A percentile compares a stretch with the other conserved stretches of the same genome.
phyloP scores from a whole-genome alignment of 2,113 vertebrate genomes.

The Choloepus hoffmanni region DNA sequence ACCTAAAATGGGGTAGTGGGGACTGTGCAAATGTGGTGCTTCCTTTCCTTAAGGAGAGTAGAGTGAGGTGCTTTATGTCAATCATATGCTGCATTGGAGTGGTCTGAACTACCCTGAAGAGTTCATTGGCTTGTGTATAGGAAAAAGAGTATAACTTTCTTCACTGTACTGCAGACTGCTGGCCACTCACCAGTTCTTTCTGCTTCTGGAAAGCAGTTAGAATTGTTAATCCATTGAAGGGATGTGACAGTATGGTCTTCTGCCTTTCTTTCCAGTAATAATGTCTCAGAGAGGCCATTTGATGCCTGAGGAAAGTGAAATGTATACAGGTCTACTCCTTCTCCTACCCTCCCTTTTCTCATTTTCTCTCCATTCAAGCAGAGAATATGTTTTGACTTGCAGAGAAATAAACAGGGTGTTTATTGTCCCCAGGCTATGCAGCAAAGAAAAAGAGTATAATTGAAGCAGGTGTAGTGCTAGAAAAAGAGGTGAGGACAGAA shows the following conservation, averaged over 20 bases:
- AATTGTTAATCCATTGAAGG: neutral
- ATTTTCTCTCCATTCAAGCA: constrained; percentile 36
- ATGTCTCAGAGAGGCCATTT: neutral
- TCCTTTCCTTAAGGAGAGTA: neutral
- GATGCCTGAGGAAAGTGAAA: constrained; percentile 23
- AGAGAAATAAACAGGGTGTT: constrained; percentile 49
- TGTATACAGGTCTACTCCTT: neutral
- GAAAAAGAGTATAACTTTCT: neutral
- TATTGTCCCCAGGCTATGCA: constrained; percentile 10
- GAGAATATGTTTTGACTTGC: constrained; percentile 51
- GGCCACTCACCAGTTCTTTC: neutral
- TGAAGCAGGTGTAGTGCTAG: neutral
- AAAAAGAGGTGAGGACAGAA: neutral
- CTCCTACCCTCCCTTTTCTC: constrained; percentile 30
- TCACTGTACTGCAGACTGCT: neutral
- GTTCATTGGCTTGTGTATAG: neutral
- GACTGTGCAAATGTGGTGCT: neutral
- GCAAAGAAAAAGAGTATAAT: constrained; percentile 8
- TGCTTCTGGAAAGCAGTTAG: constrained; percentile 21
- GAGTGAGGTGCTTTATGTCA: neutral
- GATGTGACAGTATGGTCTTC: neutral
- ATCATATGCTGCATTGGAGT: neutral
- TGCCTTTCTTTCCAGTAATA: neutral
- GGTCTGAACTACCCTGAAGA: neutral
- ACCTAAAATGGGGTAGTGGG: neutral